A percentile compares a stretch with the other conserved stretches of the same genome.
Conservation (phyloP, 2,888 invertebrate species). For the Drosophila borborema region DNA sequence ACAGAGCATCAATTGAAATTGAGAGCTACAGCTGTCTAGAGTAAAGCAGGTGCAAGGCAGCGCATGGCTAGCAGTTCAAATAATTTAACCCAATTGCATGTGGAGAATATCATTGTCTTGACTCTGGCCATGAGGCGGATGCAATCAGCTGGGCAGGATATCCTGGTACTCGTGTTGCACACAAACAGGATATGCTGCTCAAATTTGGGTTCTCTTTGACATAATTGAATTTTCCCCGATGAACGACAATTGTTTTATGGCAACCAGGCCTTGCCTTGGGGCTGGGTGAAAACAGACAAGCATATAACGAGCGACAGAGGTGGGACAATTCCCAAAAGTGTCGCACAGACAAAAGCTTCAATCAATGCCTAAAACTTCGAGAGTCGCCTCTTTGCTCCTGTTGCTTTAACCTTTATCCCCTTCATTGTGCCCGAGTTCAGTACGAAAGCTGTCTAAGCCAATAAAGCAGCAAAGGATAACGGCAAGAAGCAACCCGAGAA, state of each 20-base stretch:
- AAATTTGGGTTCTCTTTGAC: constrained; percentile 25
- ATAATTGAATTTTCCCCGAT: constrained; percentile 57
- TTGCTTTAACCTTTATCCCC: constrained; percentile 66
- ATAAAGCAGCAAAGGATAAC: constrained; percentile 58
- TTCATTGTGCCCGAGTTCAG: constrained; percentile 55
- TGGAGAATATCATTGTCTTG: constrained; percentile 2
- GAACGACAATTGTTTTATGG: constrained; percentile 65
- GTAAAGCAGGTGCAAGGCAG: constrained; percentile 26
- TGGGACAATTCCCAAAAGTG: constrained; percentile 38
- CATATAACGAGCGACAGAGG: neutral
- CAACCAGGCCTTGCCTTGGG: constrained; percentile 3
- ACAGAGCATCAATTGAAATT: constrained; percentile 32
- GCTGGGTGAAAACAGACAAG: neutral
- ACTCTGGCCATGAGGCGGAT: constrained; percentile 26
- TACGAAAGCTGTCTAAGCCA: constrained; percentile 68
- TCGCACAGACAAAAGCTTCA: constrained; percentile 65
- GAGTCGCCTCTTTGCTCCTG: constrained; percentile 52
- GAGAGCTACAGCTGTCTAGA: constrained; percentile 9
- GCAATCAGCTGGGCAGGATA: constrained; percentile 50
- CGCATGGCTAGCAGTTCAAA: constrained; percentile 37
- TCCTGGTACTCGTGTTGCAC: constrained; percentile 46
- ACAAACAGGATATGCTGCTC: constrained; percentile 42
- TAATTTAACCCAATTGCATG: constrained; percentile 44
- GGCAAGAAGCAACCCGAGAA: constrained; percentile 40
- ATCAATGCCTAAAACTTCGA: constrained; percentile 60